Conservation (phyloP, 2,888 invertebrate species). For the Morinoia aosen region DNA sequence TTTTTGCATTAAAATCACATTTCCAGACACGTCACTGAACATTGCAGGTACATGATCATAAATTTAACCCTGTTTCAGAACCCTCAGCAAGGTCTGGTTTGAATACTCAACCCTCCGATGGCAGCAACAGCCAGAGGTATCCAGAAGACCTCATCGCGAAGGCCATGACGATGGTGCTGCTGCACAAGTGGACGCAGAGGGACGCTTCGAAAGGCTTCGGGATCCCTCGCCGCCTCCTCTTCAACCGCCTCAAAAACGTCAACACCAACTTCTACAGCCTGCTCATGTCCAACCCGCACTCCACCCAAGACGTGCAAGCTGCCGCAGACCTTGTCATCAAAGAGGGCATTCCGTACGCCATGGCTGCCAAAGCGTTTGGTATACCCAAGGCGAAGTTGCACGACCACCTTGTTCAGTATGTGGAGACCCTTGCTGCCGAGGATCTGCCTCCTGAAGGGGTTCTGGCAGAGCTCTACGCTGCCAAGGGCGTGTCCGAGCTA, state of each 20-base stretch:
- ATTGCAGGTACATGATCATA: no score
- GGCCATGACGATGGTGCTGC: slow-evolving; percentile 47
- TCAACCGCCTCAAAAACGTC: slow-evolving; percentile 36
- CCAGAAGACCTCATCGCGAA: slow-evolving; percentile 28
- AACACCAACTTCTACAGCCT: slow-evolving; percentile 37
- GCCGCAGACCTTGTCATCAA: slow-evolving; percentile 1
- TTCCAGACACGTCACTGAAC: no score
- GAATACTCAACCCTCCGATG: background rate
- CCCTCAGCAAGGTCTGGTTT: no score
- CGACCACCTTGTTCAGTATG: background rate
- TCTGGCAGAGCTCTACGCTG: background rate
- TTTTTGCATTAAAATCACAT: no score
- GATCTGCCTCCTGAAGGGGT: background rate
- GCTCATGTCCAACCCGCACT: background rate
- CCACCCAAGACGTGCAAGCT: background rate
- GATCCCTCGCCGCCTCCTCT: slow-evolving; percentile 1
- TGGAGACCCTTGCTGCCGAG: background rate
- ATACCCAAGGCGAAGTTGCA: slow-evolving; percentile 31
- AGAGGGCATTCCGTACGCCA: background rate
- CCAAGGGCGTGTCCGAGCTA: background rate
- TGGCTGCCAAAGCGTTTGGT: slow-evolving; percentile 41
- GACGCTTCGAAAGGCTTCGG: slow-evolving; percentile 45
- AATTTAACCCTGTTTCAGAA: no score
- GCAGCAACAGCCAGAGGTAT: background rate
- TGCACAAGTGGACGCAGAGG: slow-evolving; percentile 49